These are phyloP conservation scores for Pseudococcus viburni DNA, from an alignment of 2,888 invertebrate genomes.

Conservation along the genomic window DNA sequence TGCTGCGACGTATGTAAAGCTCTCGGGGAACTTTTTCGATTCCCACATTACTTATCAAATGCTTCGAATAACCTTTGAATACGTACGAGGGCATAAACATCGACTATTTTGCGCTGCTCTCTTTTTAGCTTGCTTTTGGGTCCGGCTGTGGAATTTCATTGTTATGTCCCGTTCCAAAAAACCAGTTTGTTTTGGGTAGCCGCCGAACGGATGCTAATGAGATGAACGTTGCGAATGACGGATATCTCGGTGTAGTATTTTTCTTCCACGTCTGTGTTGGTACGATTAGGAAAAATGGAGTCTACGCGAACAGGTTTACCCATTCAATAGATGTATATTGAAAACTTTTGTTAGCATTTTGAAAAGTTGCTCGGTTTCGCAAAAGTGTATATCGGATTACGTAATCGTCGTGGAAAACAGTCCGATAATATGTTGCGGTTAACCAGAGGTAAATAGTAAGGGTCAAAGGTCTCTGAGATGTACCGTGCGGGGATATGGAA, in stretches of 20 bases:
- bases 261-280: constrained; percentile 38
- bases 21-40: background rate
- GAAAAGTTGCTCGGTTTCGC: constrained; percentile 61
- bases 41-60: constrained; percentile 39
- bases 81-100: constrained; percentile 1
- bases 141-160: constrained; percentile 50
- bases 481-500: background rate
- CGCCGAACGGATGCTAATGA: constrained; percentile 59
- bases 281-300: constrained; percentile 23
- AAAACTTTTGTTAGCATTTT: constrained; percentile 37
- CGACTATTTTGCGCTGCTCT: background rate
- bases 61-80: background rate
- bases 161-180: constrained; percentile 54
- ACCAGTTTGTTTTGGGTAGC: constrained; percentile 56
- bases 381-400: constrained; percentile 58
- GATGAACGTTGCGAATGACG: constrained; percentile 48
- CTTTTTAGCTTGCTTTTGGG: background rate
- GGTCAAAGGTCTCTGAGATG: background rate
- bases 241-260: constrained; percentile 46
- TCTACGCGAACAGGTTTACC: constrained; percentile 58
- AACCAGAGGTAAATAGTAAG: constrained; percentile 7
- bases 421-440: constrained; percentile 49
- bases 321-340: constrained; percentile 17
- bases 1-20: background rate
- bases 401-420: constrained; percentile 23